Base-by-base conservation (phyloP, 2,888 invertebrate species). In the Graphium colonna region DNA sequence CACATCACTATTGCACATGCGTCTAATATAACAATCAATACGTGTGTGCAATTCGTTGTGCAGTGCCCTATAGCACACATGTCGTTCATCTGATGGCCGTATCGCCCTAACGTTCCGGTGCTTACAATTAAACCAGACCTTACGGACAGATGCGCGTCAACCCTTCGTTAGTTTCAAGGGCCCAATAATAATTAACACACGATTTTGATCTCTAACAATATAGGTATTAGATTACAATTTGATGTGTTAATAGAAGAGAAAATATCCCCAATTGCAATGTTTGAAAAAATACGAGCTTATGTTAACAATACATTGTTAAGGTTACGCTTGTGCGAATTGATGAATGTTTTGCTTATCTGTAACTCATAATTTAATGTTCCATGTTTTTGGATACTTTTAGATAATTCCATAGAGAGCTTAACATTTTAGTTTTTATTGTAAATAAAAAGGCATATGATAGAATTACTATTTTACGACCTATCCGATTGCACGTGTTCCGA, bases 111-210 rank as follows among this genome's bases (percentile, higher is more conserved):
- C 46, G 46, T 56, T 55, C 52, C 44, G 40, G 42, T 43, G 17
- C 45, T 40, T 38, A 40, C 46, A 45, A 52, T 26, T 52, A 52
- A 31, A 33, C 52, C 40, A 44, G 41, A 54, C 50, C 43, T 40
- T 18, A 31, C 28, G 41, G 52, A 51, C 60, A 61, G 60, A 61
- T 59, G 60, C 50, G 46, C 39, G 26, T 12, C 46, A 44, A 51
- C 52, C 48, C 39, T 51, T 49, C 44, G 49, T n/a, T 1, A 10
- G 9, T 12, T 12, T 12, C n/a, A 12, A 13, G 36, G 36, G 15
- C 40, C 12, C 17, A 7, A 26, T 36, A 5, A 9, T n/a, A 18
- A 15, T 3, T 0, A 7, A 12, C 9, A 28, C 17, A 44, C 40
- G 1, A 52, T 46, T 40, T 33, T 41, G 13, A 3, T 13, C 21